phyloP scores from a whole-genome alignment of 2,888 invertebrate genomes.

The Chrysina gloriosa region DNA sequence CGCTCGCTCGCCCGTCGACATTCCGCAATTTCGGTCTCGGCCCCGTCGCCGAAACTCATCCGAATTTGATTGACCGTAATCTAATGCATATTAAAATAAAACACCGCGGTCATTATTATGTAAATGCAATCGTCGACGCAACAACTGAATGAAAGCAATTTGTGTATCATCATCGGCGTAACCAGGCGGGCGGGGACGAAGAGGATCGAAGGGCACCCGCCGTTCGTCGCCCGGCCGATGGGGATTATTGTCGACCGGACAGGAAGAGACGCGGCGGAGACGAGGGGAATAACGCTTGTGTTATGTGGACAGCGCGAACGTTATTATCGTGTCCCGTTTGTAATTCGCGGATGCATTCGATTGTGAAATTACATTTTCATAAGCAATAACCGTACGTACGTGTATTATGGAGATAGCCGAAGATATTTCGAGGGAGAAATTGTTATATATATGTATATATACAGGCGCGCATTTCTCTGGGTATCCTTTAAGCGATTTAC shows the following conservation, averaged over 20 bases:
- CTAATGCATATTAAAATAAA: constrained; percentile 51
- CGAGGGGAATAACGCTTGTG: constrained; percentile 9
- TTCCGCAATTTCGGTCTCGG: not conserved
- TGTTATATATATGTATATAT: too few species aligned
- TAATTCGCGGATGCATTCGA: constrained; percentile 44
- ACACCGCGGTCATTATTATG: constrained; percentile 50
- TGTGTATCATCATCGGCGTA: constrained; percentile 45
- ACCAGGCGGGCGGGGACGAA: constrained; percentile 21
- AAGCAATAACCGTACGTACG: constrained; percentile 49
- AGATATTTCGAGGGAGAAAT: too few species aligned
- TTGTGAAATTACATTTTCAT: constrained; percentile 54
- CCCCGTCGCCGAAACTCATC: constrained; percentile 14
- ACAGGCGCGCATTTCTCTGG: too few species aligned
- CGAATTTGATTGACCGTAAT: constrained; percentile 43
- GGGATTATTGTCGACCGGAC: not conserved
- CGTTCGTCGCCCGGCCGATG: constrained; percentile 12
- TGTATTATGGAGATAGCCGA: too few species aligned
- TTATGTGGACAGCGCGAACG: not conserved
- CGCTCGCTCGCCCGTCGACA: not conserved
- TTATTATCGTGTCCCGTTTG: constrained; percentile 29
- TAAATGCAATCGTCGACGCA: constrained; percentile 49
- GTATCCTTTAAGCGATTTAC: too few species aligned
- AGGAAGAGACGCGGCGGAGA: not conserved
- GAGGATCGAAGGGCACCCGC: too few species aligned
- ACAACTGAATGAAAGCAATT: constrained; percentile 51